phyloP scores from a whole-genome alignment of 2,113 vertebrate species.

The Trichechus manatus region DNA sequence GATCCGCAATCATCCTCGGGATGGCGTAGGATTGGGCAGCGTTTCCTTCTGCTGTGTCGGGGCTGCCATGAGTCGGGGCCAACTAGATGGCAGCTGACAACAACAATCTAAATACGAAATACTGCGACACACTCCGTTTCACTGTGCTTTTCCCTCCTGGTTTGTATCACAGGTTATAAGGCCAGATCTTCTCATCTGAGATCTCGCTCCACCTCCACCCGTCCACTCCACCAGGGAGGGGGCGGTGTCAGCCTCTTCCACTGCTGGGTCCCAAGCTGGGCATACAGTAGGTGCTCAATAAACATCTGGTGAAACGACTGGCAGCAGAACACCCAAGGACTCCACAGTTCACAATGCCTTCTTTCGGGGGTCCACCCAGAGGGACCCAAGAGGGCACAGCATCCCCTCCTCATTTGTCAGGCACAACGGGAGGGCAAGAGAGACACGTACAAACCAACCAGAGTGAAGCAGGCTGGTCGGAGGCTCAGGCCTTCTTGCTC shows the following conservation, averaged over 20 bases:
- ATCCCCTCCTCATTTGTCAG: background rate
- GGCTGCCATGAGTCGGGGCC: no score
- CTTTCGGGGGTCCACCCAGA: background rate
- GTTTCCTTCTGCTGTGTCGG: no score
- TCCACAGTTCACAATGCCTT: background rate
- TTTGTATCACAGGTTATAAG: background rate
- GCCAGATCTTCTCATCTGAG: background rate
- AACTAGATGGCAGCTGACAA: no score
- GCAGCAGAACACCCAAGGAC: background rate
- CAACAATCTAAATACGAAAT: no score
- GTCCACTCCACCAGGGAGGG: background rate
- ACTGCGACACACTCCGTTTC: no score
- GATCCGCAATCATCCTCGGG: no score
- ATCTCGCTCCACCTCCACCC: background rate
- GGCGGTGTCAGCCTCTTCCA: accelerated
- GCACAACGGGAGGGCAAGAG: background rate
- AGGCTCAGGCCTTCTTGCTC: background rate
- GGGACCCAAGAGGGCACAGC: background rate
- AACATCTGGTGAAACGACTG: background rate
- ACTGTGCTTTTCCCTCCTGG: background rate
- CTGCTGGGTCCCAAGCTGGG: background rate
- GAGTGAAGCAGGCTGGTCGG: background rate
- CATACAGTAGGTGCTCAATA: background rate
- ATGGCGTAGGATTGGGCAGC: no score
- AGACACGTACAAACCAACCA: background rate